phyloP scores from a whole-genome alignment of 1,140 invertebrate species.

The Drosophila dunni region DNA sequence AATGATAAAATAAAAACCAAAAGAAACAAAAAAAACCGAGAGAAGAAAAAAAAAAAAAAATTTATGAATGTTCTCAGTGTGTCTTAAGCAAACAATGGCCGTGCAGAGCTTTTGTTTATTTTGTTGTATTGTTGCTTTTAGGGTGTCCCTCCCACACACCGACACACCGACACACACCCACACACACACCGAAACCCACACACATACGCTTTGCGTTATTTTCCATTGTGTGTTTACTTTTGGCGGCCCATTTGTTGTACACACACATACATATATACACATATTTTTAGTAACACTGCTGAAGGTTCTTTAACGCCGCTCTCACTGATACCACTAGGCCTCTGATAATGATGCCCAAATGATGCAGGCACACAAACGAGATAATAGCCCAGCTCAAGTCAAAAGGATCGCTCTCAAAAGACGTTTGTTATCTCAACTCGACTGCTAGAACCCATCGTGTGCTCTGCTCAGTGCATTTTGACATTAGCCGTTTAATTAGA shows the following conservation, averaged over 20 bases:
- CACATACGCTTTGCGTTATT: not conserved
- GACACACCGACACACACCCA: not conserved
- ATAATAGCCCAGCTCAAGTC: not conserved
- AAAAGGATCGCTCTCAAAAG: too few relatives aligned
- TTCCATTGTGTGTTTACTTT: slow-evolving; percentile 34
- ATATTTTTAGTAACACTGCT: slow-evolving; percentile 14
- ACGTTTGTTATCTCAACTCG: too few relatives aligned
- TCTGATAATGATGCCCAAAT: slow-evolving; percentile 27
- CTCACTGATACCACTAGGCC: slow-evolving; percentile 14
- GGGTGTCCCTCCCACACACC: slow-evolving; percentile 8
- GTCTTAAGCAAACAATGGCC: slow-evolving; percentile 68
- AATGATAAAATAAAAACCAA: slow-evolving; percentile 28
- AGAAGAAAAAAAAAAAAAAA: slow-evolving; percentile 32
- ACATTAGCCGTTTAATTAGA: too few relatives aligned
- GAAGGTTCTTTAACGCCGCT: slow-evolving; percentile 47
- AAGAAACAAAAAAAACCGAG: not conserved
- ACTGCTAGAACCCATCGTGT: too few relatives aligned
- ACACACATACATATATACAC: too few relatives aligned
- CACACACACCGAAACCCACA: not conserved
- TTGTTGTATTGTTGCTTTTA: slow-evolving; percentile 47
- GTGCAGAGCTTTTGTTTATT: slow-evolving; percentile 75
- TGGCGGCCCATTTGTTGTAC: slow-evolving; percentile 33
- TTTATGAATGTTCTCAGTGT: slow-evolving; percentile 66
- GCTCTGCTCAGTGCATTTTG: too few relatives aligned
- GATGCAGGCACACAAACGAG: not conserved